phyloP scores from a whole-genome alignment of 2,797 vertebrate genomes.

The Hylomyscus alleni region DNA sequence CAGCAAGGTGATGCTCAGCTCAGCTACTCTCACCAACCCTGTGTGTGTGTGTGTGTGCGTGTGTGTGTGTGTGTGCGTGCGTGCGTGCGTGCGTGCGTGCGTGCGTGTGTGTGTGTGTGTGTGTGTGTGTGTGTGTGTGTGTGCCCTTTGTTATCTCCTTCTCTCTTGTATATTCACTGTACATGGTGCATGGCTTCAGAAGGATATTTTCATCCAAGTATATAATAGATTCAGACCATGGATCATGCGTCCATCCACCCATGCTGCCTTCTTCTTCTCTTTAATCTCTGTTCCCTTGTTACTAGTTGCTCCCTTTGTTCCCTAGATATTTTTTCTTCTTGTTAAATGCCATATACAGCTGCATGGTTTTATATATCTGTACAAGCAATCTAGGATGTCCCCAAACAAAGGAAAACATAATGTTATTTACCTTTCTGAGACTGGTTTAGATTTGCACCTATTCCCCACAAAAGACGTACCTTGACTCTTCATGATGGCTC shows the following conservation, averaged over 20 bases:
- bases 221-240: background rate
- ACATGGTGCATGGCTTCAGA: background rate
- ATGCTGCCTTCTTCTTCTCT: too few relatives aligned
- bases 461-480: background rate
- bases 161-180: background rate
- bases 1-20: slow-evolving; percentile 32
- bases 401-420: background rate
- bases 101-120: background rate
- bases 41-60: too few relatives aligned
- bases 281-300: background rate
- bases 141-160: accelerated
- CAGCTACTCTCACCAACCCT: background rate
- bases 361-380: background rate
- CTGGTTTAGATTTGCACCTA: background rate
- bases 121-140: background rate
- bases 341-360: background rate
- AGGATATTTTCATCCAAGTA: background rate
- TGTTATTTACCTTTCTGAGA: background rate
- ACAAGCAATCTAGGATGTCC: background rate
- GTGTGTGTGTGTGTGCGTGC: too few relatives aligned
- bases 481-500: background rate
- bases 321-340: background rate
- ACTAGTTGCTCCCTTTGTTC: background rate
- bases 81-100: too few relatives aligned
- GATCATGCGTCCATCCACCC: background rate